Evolutionary conservation across 2,113 vertebrate species (phyloP).

Genomic region (Emydocephalus ijimae): DNA sequence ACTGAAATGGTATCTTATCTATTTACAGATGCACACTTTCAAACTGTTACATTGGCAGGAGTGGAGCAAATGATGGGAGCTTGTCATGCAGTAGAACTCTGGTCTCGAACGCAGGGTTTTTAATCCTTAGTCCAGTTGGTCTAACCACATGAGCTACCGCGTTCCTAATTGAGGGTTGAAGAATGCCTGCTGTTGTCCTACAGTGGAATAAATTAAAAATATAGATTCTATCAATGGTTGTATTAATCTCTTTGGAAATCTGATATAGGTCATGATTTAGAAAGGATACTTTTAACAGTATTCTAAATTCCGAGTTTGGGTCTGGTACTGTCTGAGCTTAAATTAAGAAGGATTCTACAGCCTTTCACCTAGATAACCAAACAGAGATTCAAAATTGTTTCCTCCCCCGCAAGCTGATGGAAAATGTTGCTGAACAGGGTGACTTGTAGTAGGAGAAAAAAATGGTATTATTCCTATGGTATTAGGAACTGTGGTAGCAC

Average conservation of each 20-base stretch:
- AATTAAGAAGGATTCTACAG: neutral
- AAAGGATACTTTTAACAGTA: neutral
- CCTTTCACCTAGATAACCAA: neutral
- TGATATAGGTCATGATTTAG: neutral
- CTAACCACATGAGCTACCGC: neutral
- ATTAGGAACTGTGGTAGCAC: neutral
- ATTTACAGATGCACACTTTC: neutral
- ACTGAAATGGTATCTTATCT: neutral
- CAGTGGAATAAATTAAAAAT: neutral
- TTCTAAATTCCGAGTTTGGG: neutral
- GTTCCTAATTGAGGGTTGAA: neutral
- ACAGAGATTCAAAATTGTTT: neutral
- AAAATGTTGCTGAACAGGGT: neutral
- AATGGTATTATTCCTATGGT: neutral
- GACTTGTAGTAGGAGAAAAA: neutral
- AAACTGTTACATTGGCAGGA: neutral
- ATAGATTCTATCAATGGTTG: neutral
- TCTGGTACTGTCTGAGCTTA: neutral
- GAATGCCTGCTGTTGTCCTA: neutral
- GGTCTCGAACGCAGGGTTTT: neutral
- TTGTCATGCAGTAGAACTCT: neutral
- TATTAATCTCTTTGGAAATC: neutral
- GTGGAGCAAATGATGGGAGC: neutral
- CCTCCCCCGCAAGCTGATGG: neutral
- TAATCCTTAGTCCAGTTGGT: neutral